Evolutionary conservation across 2,113 vertebrate species (phyloP).

Genomic region (Leptobrachium ailaonicum): DNA sequence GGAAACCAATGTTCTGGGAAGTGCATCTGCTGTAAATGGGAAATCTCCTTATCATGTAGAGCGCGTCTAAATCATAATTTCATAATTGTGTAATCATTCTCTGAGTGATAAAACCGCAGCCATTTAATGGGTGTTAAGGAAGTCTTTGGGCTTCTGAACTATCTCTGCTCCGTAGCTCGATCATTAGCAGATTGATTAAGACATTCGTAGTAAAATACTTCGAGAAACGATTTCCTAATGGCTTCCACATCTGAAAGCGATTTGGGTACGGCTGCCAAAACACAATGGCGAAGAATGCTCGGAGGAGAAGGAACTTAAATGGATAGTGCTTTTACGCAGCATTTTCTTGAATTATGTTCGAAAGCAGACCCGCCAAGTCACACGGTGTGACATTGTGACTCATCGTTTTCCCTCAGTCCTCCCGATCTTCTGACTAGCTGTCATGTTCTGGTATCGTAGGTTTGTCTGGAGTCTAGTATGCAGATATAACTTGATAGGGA

Average conservation of each 20-base stretch:
- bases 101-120: constrained; percentile 7
- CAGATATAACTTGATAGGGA: too few relatives aligned
- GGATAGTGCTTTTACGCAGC: too few relatives aligned
- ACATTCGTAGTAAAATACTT: background rate
- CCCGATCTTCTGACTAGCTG: too few relatives aligned
- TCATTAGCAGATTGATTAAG: constrained; percentile 16
- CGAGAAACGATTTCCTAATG: background rate
- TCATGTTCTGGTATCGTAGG: too few relatives aligned
- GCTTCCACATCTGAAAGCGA: background rate
- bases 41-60: constrained; percentile 11
- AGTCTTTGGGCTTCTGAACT: background rate
- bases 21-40: constrained; percentile 26
- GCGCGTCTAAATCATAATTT: constrained; percentile 14
- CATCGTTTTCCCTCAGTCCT: too few relatives aligned
- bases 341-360: too few relatives aligned
- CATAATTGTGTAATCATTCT: constrained; percentile 13
- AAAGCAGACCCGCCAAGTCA: too few relatives aligned
- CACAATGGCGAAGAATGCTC: background rate
- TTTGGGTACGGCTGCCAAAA: background rate
- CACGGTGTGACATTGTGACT: too few relatives aligned
- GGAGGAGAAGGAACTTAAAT: too few relatives aligned
- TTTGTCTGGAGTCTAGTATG: too few relatives aligned
- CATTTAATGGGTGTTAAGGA: background rate
- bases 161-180: background rate
- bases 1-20: constrained; percentile 11